phyloP scores from a whole-genome alignment of 64 coral and sea anemone species.

The Hydrozoanthus tunicans region DNA sequence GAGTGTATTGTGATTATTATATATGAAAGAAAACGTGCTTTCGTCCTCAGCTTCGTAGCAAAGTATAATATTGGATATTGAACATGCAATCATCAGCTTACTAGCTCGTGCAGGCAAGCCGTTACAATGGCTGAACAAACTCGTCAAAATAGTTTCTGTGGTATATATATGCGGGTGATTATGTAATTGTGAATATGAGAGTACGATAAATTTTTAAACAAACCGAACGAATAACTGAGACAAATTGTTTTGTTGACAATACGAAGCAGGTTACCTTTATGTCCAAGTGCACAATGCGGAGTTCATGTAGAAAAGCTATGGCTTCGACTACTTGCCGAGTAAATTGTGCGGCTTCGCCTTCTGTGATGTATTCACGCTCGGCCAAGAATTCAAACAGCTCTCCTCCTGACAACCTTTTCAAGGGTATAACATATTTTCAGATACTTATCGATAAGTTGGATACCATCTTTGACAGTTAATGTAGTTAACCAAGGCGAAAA shows the following conservation, averaged over 20 bases:
- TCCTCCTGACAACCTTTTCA: conserved; percentile 83
- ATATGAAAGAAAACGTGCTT: no score
- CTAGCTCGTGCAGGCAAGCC: no score
- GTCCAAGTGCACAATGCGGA: conserved; percentile 89
- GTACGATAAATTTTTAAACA: no score
- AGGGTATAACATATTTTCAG: not conserved
- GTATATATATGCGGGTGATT: no score
- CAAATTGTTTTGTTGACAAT: not conserved
- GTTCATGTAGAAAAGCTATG: conserved; percentile 74
- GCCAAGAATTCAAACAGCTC: conserved; percentile 92
- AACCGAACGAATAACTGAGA: no score
- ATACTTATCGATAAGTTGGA: not conserved
- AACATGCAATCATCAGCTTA: no score
- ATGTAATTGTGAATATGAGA: no score
- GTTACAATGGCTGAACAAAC: no score
- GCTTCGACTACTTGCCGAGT: conserved; percentile 82
- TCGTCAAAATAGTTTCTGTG: no score
- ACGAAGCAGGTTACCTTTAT: conserved; percentile 74
- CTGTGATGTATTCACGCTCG: conserved; percentile 84
- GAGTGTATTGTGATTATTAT: no score
- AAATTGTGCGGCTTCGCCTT: conserved; percentile 79
- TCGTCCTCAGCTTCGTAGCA: no score
- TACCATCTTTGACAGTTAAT: not conserved
- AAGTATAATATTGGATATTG: no score
- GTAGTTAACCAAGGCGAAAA: not conserved